Evolutionary conservation across 92 coral and sea anemone genomes (phyloP).

Genomic region (Anthopleura xanthogrammica): DNA sequence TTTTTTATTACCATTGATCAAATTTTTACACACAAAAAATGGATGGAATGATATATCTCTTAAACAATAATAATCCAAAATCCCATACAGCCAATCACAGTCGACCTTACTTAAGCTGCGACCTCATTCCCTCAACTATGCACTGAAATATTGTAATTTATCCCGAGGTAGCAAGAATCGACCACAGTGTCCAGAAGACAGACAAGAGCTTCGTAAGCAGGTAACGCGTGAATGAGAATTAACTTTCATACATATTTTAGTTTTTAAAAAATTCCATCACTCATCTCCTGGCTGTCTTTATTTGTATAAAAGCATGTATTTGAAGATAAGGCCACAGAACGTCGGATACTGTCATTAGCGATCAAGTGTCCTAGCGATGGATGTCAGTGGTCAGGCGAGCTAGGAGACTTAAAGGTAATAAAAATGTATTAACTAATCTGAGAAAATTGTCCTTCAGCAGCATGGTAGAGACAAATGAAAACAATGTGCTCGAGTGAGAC

Average conservation of each 20-base stretch:
- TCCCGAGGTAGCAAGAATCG: not conserved
- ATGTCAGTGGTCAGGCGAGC: slow-evolving; percentile 54
- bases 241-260: too few species aligned
- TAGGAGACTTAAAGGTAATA: slow-evolving; percentile 49
- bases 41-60: too few species aligned
- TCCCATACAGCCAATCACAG: too few species aligned
- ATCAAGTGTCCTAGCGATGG: slow-evolving; percentile 42
- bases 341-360: slow-evolving; percentile 42
- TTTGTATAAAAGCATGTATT: slow-evolving; percentile 11
- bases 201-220: not conserved
- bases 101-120: too few species aligned
- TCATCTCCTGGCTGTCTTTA: not conserved
- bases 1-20: too few species aligned
- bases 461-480: too few species aligned
- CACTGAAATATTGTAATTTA: not conserved
- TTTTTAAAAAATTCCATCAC: too few species aligned
- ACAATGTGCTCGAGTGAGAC: too few species aligned
- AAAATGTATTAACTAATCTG: not conserved
- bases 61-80: too few species aligned
- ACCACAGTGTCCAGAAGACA: slow-evolving; percentile 6
- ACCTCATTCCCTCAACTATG: too few species aligned
- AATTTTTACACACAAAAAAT: too few species aligned
- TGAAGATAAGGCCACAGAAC: slow-evolving; percentile 53
- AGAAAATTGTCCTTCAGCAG: too few species aligned
- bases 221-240: not conserved